phyloP scores from a whole-genome alignment of 92 coral and sea anemone genomes.

The Montipora capitata region DNA sequence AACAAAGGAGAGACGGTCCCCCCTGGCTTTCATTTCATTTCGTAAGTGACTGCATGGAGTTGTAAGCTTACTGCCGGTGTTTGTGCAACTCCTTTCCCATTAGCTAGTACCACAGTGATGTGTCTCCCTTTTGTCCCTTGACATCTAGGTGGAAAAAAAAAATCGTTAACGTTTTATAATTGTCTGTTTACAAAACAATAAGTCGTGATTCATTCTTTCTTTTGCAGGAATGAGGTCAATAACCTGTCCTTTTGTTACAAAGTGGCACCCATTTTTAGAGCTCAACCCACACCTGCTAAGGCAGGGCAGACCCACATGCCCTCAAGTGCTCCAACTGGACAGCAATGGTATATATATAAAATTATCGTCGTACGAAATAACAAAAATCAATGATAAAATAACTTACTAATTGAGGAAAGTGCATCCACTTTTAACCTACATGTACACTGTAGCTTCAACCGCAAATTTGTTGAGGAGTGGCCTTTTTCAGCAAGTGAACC shows the following conservation, averaged over 20 bases:
- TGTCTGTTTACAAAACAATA: too few relatives aligned
- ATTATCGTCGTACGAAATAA: not conserved
- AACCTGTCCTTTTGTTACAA: conserved; percentile 86
- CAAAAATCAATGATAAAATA: too few relatives aligned
- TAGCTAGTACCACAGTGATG: too few relatives aligned
- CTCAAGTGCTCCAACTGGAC: conserved; percentile 75
- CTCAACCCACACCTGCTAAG: conserved; percentile 62
- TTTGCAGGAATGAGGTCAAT: conserved; percentile 93
- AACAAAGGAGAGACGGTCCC: conserved; percentile 91
- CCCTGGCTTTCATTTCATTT: conserved; percentile 85
- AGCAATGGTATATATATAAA: conserved; percentile 76
- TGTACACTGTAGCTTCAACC: too few relatives aligned
- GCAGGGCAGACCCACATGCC: conserved; percentile 50
- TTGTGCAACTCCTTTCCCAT: too few relatives aligned
- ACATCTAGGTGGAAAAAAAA: too few relatives aligned
- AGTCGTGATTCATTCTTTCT: not conserved
- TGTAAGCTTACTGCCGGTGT: not conserved
- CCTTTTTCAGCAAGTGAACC: too few relatives aligned
- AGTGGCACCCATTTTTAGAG: conserved; percentile 67
- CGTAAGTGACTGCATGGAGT: conserved; percentile 69
- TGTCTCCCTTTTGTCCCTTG: too few relatives aligned
- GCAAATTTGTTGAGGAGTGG: too few relatives aligned
- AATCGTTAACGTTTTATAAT: too few relatives aligned
- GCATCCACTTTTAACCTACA: too few relatives aligned
- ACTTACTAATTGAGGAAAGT: too few relatives aligned